Evolutionary conservation across 2,888 invertebrate species (phyloP), one percentile per base, ranked within the genome.

Genomic region (Amblyjoppa proteus): DNA sequence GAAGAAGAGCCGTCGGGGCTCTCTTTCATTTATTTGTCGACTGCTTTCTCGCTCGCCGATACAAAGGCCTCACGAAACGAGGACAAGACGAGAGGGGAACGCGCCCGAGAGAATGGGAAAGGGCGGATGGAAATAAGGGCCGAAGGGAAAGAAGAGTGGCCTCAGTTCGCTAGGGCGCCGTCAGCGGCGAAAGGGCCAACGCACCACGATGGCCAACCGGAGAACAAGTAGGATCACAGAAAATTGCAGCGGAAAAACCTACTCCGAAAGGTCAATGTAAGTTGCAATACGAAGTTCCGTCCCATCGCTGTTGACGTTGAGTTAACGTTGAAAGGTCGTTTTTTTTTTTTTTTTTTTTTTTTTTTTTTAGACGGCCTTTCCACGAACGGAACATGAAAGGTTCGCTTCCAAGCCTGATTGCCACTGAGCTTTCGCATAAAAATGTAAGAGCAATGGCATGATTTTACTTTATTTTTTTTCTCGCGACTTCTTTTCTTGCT

Each of bases 11-110:
- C 20, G 61, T 38, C 20, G 20, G 53, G 34, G n/a, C 20, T 20
- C 56, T 73, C 53, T 73, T 56, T 73, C 73, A 53, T 73, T 73
- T 53, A 38, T 73, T 34, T 28, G 45, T 34, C 56, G 53, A n/a
- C 51, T 34, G 51, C 53, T 28, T 53, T 53, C 51, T 49, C 28
- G 16, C 28, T 69, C 45, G 25, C 28, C 28, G 41, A 69, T 69
- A 41, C 49, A 58, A 61, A 61, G 20, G 31, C 11, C 31, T 5
- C 16, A 25, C 13, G 61, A n/a, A 61, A 61, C 34, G 61, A 34
- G 31, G n/a, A 31, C 31, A 6, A 16, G 31, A 6, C 13, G 61
- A 28, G 61, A 28, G 31, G 9, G 13, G 2, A 0, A 31, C 13
- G 5, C 13, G 25, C 31, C 11, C 1, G 13, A 3, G 13, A 61